Percentiles rank a stretch among this genome's conserved stretches.
phyloP scores from a whole-genome alignment of 2,797 vertebrate species.

The Crotalus adamanteus region DNA sequence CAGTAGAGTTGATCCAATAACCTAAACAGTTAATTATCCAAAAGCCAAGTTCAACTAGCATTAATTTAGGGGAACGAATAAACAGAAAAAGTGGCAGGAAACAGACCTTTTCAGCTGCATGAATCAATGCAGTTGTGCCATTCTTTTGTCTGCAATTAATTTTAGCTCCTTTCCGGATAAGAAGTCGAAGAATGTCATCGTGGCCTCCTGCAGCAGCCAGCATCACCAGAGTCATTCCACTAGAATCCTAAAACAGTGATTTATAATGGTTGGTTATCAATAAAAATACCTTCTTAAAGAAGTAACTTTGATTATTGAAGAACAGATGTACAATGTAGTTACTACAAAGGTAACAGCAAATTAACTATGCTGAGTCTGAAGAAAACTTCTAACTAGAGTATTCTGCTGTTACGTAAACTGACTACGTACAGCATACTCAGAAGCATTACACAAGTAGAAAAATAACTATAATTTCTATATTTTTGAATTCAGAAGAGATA shows the following conservation, averaged over 20 bases:
- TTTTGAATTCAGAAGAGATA: neutral
- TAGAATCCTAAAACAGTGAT: conserved; percentile 80
- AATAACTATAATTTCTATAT: neutral
- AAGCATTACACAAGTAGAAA: neutral
- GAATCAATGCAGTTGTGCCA: conserved; percentile 93
- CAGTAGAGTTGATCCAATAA: neutral
- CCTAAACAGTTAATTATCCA: neutral
- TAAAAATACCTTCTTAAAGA: conserved; percentile 2
- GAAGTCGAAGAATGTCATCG: conserved; percentile 89
- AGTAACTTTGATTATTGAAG: neutral
- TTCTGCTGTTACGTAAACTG: neutral
- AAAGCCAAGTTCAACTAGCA: neutral
- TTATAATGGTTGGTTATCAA: conserved; percentile 18
- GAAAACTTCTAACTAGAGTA: neutral
- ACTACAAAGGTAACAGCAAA: neutral
- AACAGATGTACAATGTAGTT: neutral
- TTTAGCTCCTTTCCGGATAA: conserved; percentile 91
- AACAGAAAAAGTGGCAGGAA: neutral
- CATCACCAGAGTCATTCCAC: conserved; percentile 95
- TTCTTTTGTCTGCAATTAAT: conserved; percentile 92
- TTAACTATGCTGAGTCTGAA: neutral
- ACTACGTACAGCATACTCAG: neutral
- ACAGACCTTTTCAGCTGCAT: conserved; percentile 88
- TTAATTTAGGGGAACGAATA: rapidly evolving
- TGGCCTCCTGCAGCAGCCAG: conserved; percentile 94